Base-by-base conservation (phyloP, 2,113 vertebrate species). In the Ailurus styani region DNA sequence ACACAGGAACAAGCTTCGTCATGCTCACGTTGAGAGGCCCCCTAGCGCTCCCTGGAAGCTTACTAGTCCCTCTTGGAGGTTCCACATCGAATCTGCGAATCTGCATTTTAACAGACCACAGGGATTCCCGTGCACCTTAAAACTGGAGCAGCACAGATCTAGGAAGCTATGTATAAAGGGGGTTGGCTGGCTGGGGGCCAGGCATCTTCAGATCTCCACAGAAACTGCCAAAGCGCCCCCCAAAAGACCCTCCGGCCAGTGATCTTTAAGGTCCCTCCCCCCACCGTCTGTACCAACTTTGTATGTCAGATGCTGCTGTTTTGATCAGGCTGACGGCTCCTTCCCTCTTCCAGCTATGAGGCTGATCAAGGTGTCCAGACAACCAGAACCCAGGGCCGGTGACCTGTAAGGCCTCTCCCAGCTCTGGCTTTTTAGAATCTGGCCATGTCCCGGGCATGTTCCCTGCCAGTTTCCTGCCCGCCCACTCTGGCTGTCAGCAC, bases 321-420 rank as follows among this genome's bases (percentile, higher is more conserved):
- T 62, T 25, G n/a, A 62, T 18, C 3, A 18, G 42, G 62, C 84
- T 27, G 87, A 7, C 0, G 0, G 45, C 17, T 50, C 55, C 64
- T 93, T 79, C 70, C 73, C 87, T 79, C 52, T 87, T 47, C 83
- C 87, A 81, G 78, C 45, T 34, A 37, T 2, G 86, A 86, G 75
- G 64, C 20, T 18, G 29, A 57, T n/a, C 3, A 31, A 57, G 14
- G n/a, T 0, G 2, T 66, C 31, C 2, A 18, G 50, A 77, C 64
- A 55, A n/a, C 18, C 85, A 0, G n/a, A 7, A 4, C 18, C 1
- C 0, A 4, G 18, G 23, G 13, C 21, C 17, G 0, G 31, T 14
- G 3, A n/a, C 23, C 31, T 68, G n/a, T 18, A 6, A 34, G 66
- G 45, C 15, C 18, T 25, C 27, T 6, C 83, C 29, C 37, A 11